Percentiles rank a stretch among this genome's conserved stretches.
Conservation (phyloP, 2,797 vertebrate species). For the Cyprinella venusta region DNA sequence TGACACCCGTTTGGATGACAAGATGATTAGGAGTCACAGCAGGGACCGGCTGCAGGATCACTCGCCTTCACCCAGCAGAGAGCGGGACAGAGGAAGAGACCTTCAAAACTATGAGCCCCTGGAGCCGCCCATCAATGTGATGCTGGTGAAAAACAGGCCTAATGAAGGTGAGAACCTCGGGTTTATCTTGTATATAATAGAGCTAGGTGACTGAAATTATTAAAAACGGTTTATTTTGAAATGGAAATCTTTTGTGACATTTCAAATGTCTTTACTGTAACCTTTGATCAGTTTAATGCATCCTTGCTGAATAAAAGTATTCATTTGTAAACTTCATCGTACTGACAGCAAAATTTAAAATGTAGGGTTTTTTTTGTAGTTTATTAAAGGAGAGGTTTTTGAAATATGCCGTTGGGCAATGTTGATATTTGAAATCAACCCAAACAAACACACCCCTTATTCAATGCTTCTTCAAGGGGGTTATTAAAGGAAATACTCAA, state of each 20-base stretch:
- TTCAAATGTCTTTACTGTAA: background rate
- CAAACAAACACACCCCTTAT: background rate
- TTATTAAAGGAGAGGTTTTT: no score
- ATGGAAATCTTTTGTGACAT: background rate
- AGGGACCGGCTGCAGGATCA: slow-evolving; percentile 78
- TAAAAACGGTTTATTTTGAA: background rate
- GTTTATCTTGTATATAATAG: background rate
- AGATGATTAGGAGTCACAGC: slow-evolving; percentile 73
- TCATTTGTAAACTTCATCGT: background rate
- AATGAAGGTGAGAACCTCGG: slow-evolving; percentile 81
- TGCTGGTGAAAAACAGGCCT: slow-evolving; percentile 86
- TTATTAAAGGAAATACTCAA: background rate
- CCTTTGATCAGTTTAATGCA: background rate
- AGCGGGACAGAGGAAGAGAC: slow-evolving; percentile 48
- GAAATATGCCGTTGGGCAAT: no score
- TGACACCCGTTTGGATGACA: slow-evolving; percentile 60
- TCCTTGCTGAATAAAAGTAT: background rate
- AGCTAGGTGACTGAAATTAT: background rate
- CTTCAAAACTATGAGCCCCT: slow-evolving; percentile 68
- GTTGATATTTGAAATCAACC: no score
- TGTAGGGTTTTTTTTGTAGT: no score
- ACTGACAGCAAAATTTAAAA: no score
- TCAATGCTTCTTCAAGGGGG: no score
- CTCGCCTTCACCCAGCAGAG: slow-evolving; percentile 78
- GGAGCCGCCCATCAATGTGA: slow-evolving; percentile 84